These are phyloP conservation scores for Muntiacus muntjak DNA, from an alignment of 2,113 vertebrate genomes.

Conservation along the genomic window DNA sequence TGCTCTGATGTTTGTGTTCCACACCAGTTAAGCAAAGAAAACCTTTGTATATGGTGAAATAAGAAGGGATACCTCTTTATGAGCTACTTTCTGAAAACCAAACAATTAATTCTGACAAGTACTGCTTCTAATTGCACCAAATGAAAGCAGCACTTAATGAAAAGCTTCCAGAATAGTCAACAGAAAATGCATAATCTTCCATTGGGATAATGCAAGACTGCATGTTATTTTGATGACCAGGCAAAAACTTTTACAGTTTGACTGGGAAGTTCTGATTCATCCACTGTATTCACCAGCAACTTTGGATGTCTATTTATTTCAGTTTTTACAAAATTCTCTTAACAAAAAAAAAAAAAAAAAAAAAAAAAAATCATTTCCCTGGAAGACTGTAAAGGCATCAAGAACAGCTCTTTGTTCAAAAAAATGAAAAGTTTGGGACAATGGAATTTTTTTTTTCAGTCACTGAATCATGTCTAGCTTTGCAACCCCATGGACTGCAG, in stretches of 20 bases:
- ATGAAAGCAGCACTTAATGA: not conserved
- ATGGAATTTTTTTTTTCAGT: not conserved
- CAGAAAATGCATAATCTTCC: not conserved
- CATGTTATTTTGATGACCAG: not conserved
- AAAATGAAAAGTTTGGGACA: not conserved
- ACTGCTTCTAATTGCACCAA: not conserved
- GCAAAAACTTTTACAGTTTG: not conserved
- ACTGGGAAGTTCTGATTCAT: not conserved
- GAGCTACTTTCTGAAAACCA: not conserved
- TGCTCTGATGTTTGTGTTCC: not conserved
- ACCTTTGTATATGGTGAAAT: not conserved
- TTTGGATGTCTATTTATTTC: not conserved
- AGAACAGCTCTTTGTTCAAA: not conserved
- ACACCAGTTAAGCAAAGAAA: not conserved
- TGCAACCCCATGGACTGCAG: not conserved
- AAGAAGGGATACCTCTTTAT: not conserved
- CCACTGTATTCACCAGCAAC: not conserved
- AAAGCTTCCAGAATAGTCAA: not conserved
- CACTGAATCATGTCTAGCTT: not conserved
- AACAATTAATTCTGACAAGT: not conserved
- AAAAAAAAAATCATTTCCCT: not conserved
- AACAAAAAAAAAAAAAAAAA: not conserved
- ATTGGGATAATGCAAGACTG: not conserved
- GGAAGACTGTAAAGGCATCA: not conserved
- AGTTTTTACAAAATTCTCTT: not conserved